Conservation (phyloP, 2,113 vertebrate species). For the Butorides virescens region DNA sequence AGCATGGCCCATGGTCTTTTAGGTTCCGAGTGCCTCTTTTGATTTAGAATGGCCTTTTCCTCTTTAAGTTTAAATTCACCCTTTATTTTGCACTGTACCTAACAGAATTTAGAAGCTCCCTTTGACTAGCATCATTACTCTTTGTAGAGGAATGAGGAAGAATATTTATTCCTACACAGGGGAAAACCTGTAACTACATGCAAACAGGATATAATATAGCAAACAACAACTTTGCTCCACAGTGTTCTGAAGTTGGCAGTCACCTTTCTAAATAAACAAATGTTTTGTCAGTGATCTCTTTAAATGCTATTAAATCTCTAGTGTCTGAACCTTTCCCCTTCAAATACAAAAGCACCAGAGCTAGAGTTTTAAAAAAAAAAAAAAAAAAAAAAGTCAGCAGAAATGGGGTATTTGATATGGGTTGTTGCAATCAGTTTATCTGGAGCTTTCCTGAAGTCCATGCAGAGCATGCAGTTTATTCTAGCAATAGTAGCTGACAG, state of each 20-base stretch:
- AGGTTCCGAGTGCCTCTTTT: not conserved
- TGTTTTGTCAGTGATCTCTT: not conserved
- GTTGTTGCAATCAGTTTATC: constrained; percentile 13
- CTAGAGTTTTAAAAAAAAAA: not conserved
- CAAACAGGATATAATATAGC: not conserved
- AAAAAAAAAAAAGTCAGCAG: constrained; percentile 30
- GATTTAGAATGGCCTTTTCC: not conserved
- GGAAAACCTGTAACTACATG: not conserved
- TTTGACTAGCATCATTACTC: not conserved
- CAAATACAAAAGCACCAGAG: constrained; percentile 28
- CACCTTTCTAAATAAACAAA: not conserved
- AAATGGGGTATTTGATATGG: constrained; percentile 34
- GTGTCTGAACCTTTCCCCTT: not conserved
- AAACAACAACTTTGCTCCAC: not conserved
- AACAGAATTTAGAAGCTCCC: not conserved
- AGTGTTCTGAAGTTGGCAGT: not conserved
- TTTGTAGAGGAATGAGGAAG: not conserved
- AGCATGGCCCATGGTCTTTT: not conserved
- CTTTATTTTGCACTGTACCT: not conserved
- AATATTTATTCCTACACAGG: not conserved
- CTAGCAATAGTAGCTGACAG: constrained; percentile 56
- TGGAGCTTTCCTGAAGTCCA: constrained; percentile 64
- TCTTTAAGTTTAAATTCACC: not conserved
- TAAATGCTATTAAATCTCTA: not conserved
- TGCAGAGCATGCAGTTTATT: constrained; percentile 54